phyloP scores from a whole-genome alignment of 2,888 invertebrate species.

The Zonitis immaculata region DNA sequence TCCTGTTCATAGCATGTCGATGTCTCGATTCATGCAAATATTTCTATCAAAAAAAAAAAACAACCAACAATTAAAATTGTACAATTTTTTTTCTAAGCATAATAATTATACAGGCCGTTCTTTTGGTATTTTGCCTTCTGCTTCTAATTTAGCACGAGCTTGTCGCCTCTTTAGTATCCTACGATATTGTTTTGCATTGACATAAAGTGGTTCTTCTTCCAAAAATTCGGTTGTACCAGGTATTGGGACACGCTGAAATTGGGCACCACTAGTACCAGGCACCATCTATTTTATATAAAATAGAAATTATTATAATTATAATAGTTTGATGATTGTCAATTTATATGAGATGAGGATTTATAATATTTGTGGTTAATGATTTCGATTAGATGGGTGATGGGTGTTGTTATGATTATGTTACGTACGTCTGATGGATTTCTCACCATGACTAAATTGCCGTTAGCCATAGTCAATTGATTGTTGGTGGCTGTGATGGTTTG shows the following conservation, averaged over 20 bases:
- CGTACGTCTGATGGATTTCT: conserved; percentile 47
- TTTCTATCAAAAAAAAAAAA: conserved; percentile 61
- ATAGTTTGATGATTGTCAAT: no score
- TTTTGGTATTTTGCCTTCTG: conserved; percentile 93
- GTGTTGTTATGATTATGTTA: conserved; percentile 16
- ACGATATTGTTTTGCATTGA: conserved; percentile 97
- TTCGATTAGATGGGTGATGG: not conserved
- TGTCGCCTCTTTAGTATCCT: conserved; percentile 91
- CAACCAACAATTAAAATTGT: not conserved
- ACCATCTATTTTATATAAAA: conserved; percentile 51
- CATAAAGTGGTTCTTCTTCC: conserved; percentile 95
- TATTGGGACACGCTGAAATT: conserved; percentile 58
- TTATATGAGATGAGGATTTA: no score
- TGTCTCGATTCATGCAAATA: conserved; percentile 98
- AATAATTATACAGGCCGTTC: conserved; percentile 71
- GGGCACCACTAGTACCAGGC: conserved; percentile 51
- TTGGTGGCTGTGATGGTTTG: conserved; percentile 49
- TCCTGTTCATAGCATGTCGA: conserved; percentile 95
- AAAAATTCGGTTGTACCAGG: conserved; percentile 60
- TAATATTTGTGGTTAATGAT: not conserved
- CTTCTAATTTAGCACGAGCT: conserved; percentile 91
- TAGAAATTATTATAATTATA: no score
- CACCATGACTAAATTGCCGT: conserved; percentile 75
- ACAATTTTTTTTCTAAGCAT: not conserved
- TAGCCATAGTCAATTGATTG: conserved; percentile 56